phyloP scores from a whole-genome alignment of 2,888 invertebrate genomes.

The Tanypteryx hageni region DNA sequence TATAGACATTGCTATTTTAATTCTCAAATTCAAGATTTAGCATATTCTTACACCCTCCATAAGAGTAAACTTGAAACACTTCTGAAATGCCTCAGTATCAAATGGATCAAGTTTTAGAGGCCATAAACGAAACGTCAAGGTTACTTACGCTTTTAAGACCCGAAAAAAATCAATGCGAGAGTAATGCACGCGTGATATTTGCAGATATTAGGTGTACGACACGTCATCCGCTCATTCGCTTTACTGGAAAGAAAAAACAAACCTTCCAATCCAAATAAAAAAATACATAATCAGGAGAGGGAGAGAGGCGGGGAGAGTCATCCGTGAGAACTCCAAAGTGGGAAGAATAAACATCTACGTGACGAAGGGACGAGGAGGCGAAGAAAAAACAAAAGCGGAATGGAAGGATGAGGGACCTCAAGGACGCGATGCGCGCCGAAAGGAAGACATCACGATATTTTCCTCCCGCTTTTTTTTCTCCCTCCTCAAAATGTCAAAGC shows the following conservation, averaged over 20 bases:
- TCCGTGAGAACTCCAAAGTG: slow-evolving; percentile 17
- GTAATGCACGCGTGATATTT: not conserved
- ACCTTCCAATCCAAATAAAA: not conserved
- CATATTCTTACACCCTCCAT: too few relatives aligned
- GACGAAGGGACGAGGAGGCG: slow-evolving; percentile 14
- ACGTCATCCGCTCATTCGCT: not conserved
- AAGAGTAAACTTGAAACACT: too few relatives aligned
- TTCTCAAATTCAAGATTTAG: too few relatives aligned
- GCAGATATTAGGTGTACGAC: not conserved
- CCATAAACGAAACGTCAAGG: too few relatives aligned
- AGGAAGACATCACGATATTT: slow-evolving; percentile 17
- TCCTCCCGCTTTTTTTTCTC: not conserved
- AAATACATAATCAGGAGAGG: not conserved
- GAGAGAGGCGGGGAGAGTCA: slow-evolving; percentile 8
- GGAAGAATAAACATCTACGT: slow-evolving; percentile 55
- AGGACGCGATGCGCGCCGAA: slow-evolving; percentile 5
- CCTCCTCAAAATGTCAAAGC: not conserved
- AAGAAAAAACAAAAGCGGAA: slow-evolving; percentile 39
- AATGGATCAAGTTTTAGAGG: too few relatives aligned
- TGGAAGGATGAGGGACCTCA: not conserved
- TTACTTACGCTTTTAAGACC: too few relatives aligned
- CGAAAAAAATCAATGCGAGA: too few relatives aligned
- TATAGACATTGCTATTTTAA: too few relatives aligned
- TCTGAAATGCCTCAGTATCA: too few relatives aligned
- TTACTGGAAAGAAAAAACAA: not conserved